Conservation (phyloP, 2,113 vertebrate species). For the Coracopsis vasa region DNA sequence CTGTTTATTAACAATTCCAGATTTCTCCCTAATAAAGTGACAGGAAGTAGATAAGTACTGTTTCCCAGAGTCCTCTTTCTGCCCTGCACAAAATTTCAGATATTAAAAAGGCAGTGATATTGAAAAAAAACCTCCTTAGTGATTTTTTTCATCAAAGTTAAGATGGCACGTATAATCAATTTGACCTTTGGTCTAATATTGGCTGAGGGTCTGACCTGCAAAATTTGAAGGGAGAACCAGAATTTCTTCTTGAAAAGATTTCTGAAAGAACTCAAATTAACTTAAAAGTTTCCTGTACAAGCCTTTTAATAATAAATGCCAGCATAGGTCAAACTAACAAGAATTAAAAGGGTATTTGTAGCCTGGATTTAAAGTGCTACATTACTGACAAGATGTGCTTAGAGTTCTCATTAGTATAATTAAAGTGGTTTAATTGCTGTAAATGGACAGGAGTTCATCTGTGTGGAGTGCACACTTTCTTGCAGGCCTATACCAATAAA, state of each 20-base stretch:
- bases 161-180: not conserved
- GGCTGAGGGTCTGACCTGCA: not conserved
- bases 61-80: not conserved
- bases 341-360: not conserved
- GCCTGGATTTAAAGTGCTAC: not conserved
- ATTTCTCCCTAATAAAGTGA: not conserved
- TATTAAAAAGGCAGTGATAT: not conserved
- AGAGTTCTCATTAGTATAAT: not conserved
- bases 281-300: not conserved
- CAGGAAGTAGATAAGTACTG: not conserved
- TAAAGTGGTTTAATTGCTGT: not conserved
- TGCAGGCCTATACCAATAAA: not conserved
- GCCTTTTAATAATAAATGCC: not conserved
- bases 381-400: not conserved
- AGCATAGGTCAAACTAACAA: not conserved
- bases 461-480: not conserved
- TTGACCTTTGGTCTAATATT: not conserved
- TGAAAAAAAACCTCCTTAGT: not conserved
- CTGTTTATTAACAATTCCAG: not conserved
- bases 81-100: not conserved
- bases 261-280: not conserved
- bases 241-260: not conserved
- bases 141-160: not conserved
- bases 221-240: not conserved
- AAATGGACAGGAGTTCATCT: not conserved